Conservation (phyloP, 92 coral and sea anemone genomes). For the Epizoanthus stellaris region DNA sequence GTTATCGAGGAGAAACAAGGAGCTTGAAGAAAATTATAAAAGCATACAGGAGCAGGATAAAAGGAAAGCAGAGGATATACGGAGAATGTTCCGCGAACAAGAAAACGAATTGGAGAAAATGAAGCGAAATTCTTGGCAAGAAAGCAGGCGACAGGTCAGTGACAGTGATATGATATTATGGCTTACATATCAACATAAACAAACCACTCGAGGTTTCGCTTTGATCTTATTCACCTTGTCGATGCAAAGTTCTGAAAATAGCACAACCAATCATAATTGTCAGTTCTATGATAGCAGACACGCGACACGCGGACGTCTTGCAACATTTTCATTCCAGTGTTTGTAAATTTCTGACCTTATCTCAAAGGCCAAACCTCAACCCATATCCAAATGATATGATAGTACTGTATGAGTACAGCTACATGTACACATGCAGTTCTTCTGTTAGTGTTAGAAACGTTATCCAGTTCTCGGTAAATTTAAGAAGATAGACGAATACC, state of each 20-base stretch:
- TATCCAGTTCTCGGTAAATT: background rate
- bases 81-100: conserved; percentile 92
- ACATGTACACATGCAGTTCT: too few species aligned
- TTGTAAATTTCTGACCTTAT: background rate
- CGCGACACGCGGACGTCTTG: background rate
- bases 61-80: conserved; percentile 89
- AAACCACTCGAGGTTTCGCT: background rate
- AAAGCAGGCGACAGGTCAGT: conserved; percentile 91
- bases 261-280: background rate
- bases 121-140: conserved; percentile 99
- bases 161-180: background rate
- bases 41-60: conserved; percentile 92
- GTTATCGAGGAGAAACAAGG: conserved; percentile 72
- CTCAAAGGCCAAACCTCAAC: background rate
- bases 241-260: background rate
- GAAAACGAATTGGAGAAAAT: conserved; percentile 87
- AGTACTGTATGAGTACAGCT: too few species aligned
- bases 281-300: background rate
- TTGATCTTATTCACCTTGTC: background rate
- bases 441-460: background rate
- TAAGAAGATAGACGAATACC: background rate
- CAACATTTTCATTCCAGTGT: background rate
- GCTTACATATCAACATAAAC: background rate
- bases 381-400: too few species aligned
- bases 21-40: conserved; percentile 77